Conservation (phyloP, 2,113 vertebrate genomes). For the Gobius niger region DNA sequence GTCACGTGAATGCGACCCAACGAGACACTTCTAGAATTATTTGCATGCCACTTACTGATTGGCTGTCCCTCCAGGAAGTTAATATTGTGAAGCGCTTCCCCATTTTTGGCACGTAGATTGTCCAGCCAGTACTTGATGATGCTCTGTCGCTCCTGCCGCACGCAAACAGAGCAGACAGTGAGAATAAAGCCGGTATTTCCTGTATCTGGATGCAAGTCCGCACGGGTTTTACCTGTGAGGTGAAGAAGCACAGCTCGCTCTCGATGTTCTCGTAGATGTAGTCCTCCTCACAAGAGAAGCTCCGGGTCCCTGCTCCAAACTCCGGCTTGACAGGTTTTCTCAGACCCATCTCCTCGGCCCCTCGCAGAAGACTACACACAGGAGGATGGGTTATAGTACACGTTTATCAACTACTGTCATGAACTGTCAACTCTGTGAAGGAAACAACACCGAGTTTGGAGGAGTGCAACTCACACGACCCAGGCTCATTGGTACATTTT, state of each 20-base stretch:
- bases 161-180: neutral
- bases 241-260: constrained; percentile 94
- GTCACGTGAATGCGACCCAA: no score
- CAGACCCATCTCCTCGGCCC: constrained; percentile 91
- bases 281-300: constrained; percentile 95
- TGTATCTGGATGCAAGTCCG: neutral
- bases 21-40: neutral
- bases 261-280: constrained; percentile 98
- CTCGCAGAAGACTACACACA: constrained; percentile 85
- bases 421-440: no score
- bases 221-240: constrained; percentile 84
- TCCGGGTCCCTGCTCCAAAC: constrained; percentile 87
- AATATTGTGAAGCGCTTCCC: constrained; percentile 92
- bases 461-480: neutral
- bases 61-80: constrained; percentile 96
- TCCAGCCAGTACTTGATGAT: constrained; percentile 97
- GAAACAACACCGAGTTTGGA: no score
- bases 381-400: neutral
- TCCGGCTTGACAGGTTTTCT: constrained; percentile 90
- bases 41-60: constrained; percentile 84
- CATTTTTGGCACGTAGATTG: constrained; percentile 93
- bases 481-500: neutral
- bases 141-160: constrained; percentile 89
- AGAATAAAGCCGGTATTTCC: neutral
- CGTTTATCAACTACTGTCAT: no score